Evolutionary conservation across 2,888 invertebrate genomes (phyloP).

Genomic region (Drosophila hawaiiensis): DNA sequence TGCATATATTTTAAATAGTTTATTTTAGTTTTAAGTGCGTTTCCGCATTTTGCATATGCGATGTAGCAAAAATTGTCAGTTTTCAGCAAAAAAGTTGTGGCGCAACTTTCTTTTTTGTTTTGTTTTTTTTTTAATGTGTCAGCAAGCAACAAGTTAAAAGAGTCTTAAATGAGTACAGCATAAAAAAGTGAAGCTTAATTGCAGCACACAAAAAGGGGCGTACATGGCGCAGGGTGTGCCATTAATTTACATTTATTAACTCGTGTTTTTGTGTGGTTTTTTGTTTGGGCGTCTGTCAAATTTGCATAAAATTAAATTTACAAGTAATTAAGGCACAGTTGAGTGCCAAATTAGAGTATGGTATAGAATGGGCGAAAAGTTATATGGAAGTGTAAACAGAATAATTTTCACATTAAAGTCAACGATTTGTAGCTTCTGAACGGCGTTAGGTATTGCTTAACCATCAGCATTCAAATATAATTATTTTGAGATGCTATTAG

Average conservation of each 20-base stretch:
- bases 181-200: constrained; percentile 35
- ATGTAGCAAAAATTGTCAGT: constrained; percentile 36
- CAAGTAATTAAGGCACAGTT: constrained; percentile 40
- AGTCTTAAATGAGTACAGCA: constrained; percentile 9
- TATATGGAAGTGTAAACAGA: neutral
- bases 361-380: neutral
- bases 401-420: neutral
- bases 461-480: neutral
- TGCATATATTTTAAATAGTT: constrained; percentile 24
- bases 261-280: constrained; percentile 64
- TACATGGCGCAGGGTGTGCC: constrained; percentile 33
- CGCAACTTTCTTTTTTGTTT: constrained; percentile 32
- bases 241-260: constrained; percentile 83
- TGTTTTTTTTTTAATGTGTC: constrained; percentile 11
- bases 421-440: neutral
- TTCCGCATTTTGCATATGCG: constrained; percentile 57
- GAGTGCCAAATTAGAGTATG: constrained; percentile 9
- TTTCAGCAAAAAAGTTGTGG: constrained; percentile 10
- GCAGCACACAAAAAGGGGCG: constrained; percentile 37
- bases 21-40: constrained; percentile 58
- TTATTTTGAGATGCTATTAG: neutral
- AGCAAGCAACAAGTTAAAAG: constrained; percentile 61
- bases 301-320: constrained; percentile 61
- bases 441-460: neutral
- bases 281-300: constrained; percentile 18